These are phyloP conservation scores for Tadarida brasiliensis DNA, from an alignment of 2,797 vertebrate genomes.

Conservation along the genomic window DNA sequence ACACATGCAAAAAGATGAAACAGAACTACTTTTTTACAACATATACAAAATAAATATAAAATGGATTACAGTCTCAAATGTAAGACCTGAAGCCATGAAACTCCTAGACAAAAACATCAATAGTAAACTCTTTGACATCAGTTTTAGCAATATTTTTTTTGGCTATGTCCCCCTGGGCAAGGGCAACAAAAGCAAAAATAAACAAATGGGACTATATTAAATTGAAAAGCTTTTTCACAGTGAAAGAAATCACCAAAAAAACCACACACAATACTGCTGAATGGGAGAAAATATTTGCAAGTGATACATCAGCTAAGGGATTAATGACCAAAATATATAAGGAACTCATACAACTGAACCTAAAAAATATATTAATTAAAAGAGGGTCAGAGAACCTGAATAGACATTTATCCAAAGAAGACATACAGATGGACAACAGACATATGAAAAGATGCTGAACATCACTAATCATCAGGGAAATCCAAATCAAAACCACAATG, in stretches of 20 bases:
- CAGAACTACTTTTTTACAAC: background rate
- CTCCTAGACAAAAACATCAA: background rate
- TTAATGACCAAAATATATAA: background rate
- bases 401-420: background rate
- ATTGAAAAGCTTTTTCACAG: background rate
- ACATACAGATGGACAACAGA: background rate
- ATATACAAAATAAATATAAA: background rate
- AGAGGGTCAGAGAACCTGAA: background rate
- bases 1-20: background rate
- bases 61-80: background rate
- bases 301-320: background rate
- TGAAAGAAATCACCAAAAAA: background rate
- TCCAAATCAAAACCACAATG: background rate
- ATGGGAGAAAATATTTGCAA: background rate
- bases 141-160: background rate
- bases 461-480: background rate
- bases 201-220: background rate
- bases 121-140: background rate
- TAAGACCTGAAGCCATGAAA: background rate
- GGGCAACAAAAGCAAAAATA: background rate
- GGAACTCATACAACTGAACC: background rate
- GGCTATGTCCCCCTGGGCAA: background rate
- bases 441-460: background rate
- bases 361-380: background rate
- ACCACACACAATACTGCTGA: background rate